A percentile compares a stretch with the other conserved stretches of the same genome.
phyloP scores from a whole-genome alignment of 2,797 vertebrate genomes.

The Premnoplex brunnescens region DNA sequence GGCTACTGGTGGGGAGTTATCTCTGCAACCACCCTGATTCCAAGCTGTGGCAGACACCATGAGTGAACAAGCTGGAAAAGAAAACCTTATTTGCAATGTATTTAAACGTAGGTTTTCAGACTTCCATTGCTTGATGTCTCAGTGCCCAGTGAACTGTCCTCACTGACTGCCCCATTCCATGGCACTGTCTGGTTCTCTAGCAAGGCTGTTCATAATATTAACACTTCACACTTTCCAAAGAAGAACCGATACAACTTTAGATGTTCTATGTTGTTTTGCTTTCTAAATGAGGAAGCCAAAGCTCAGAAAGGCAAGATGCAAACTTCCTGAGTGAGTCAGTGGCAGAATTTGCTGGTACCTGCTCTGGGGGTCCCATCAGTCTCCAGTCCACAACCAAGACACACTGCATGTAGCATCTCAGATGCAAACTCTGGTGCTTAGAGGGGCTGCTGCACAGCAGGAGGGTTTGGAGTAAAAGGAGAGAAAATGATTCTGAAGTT shows the following conservation, averaged over 20 bases:
- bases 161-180: neutral
- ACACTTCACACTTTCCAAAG: neutral
- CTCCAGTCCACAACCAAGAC: neutral
- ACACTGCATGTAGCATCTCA: neutral
- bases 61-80: neutral
- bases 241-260: neutral
- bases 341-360: neutral
- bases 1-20: neutral
- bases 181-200: neutral
- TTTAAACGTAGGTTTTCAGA: neutral
- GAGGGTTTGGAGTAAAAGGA: neutral
- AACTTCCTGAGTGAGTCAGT: neutral
- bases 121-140: neutral
- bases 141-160: neutral
- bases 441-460: neutral
- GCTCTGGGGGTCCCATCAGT: neutral
- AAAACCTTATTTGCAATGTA: neutral
- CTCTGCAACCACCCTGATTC: neutral
- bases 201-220: neutral
- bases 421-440: neutral
- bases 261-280: neutral
- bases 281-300: neutral
- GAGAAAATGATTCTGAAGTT: neutral
- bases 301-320: neutral
- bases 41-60: neutral